A percentile compares a stretch with the other conserved stretches of the same genome.
phyloP scores from a whole-genome alignment of 2,888 invertebrate genomes.

The Himalopsyche japonica region DNA sequence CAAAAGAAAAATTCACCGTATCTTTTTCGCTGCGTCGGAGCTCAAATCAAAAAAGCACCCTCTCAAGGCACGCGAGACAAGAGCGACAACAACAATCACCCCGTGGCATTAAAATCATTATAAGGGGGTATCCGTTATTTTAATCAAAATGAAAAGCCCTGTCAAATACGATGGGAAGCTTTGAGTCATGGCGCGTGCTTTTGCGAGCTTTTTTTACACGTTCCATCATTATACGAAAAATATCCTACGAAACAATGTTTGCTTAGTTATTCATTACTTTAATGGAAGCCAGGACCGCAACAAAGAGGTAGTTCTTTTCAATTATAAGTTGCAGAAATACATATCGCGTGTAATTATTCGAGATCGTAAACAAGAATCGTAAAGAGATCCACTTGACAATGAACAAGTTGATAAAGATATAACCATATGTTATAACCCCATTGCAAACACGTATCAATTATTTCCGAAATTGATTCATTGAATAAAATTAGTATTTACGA shows the following conservation, averaged over 20 bases:
- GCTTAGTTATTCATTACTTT: conserved; percentile 39
- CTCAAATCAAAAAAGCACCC: neutral
- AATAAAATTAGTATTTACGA: no score
- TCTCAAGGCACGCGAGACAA: neutral
- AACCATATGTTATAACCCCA: no score
- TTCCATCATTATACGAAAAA: conserved; percentile 34
- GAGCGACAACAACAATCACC: conserved; percentile 2
- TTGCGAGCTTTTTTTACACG: conserved; percentile 31
- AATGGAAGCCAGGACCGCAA: conserved; percentile 28
- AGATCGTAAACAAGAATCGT: no score
- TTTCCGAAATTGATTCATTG: no score
- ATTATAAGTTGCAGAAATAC: no score
- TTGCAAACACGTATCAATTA: no score
- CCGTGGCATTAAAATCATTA: conserved; percentile 34
- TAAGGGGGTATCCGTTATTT: conserved; percentile 31
- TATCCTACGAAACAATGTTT: conserved; percentile 39
- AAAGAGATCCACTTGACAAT: no score
- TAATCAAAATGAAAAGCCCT: conserved; percentile 38
- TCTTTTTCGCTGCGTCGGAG: neutral
- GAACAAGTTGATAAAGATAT: no score
- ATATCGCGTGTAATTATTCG: no score
- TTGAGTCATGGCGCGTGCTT: conserved; percentile 36
- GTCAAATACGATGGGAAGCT: conserved; percentile 24
- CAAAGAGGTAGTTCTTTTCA: no score
- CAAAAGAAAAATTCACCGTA: neutral